Evolutionary conservation across 1,140 invertebrate species (phyloP), one percentile per base, ranked within the genome.

Genomic region (Macrostomum lignano): DNA sequence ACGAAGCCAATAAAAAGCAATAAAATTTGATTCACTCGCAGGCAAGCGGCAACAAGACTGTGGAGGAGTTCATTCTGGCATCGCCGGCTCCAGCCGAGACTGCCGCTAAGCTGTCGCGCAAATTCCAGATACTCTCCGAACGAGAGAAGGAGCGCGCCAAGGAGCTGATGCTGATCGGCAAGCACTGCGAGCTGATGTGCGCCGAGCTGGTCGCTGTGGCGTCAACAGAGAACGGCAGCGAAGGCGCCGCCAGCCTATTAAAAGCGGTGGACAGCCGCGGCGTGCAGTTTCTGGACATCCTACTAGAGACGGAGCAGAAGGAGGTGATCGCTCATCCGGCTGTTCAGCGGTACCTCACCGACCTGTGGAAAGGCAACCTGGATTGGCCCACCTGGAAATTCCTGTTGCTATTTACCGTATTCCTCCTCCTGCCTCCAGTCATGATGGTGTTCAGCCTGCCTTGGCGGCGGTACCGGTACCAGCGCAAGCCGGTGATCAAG

Each of bases 231-330:
- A 78, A 88, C 55, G 86, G 78, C 17, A 76, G 84, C 1, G 44
- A 88, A 32, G 31, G 31, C 20, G 77, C 84, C 1, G 44, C 46
- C 13, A 39, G 42, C 5, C 29, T 56, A 3, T 42, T 58, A 2
- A 52, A 52, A 31, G 40, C 51, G 1, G 41, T 54, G 2, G 53
- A 58, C 33, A 40, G 39, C 17, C 39, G 46, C 3, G 40, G 35
- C 3, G 22, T 39, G 19, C 29, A 84, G 47, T 86, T 96, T 55
- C 61, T 96, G 23, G 88, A 96, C 51, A 78, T 96, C 0, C 64
- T 96, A 5, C 94, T 96, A 41, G 86, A 98, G 38, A 84, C 86
- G 49, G 82, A 94, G 54, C 84, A 93, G 49, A 94, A 94, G 52
- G 78, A 86, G 62, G 82, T 91, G 1, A 55, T 62, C 1, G 47